These are phyloP conservation scores for Heteropelma amictum DNA, from an alignment of 2,888 invertebrate genomes.

Conservation along the genomic window DNA sequence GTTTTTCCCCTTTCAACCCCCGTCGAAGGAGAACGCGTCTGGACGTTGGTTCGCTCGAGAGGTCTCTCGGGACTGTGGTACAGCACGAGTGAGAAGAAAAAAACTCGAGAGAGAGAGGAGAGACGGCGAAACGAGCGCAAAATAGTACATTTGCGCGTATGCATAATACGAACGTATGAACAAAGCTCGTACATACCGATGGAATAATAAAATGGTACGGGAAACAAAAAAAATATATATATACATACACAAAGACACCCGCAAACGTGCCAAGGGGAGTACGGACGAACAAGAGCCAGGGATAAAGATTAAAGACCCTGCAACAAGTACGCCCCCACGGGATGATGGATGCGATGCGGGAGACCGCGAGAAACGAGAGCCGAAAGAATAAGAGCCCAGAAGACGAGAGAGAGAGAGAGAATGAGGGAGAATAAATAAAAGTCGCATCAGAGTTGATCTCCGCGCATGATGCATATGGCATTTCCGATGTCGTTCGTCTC, in stretches of 20 bases:
- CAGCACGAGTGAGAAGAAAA: background rate
- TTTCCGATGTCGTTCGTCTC: constrained; percentile 47
- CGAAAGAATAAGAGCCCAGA: constrained; percentile 48
- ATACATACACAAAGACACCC: too few species aligned
- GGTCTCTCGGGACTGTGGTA: background rate
- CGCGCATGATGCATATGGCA: constrained; percentile 53
- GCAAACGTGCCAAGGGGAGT: too few species aligned
- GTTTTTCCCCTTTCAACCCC: constrained; percentile 1
- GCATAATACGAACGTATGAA: constrained; percentile 3
- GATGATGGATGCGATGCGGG: constrained; percentile 77
- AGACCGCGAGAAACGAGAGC: constrained; percentile 57
- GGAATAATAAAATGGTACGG: constrained; percentile 44
- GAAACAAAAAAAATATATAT: constrained; percentile 41
- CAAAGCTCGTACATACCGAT: constrained; percentile 25
- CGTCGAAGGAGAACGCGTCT: constrained; percentile 20
- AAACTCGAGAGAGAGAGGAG: background rate
- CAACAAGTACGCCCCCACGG: constrained; percentile 75
- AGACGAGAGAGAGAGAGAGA: constrained; percentile 9
- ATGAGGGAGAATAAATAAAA: constrained; percentile 39
- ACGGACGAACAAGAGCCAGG: constrained; percentile 58
- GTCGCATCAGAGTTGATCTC: constrained; percentile 10
- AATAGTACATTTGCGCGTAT: background rate
- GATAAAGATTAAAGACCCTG: constrained; percentile 76
- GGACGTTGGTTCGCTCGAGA: constrained; percentile 8
- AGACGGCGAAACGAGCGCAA: constrained; percentile 19